Evolutionary conservation across 2,888 invertebrate species (phyloP).

Genomic region (Dermolepida albohirtum): DNA sequence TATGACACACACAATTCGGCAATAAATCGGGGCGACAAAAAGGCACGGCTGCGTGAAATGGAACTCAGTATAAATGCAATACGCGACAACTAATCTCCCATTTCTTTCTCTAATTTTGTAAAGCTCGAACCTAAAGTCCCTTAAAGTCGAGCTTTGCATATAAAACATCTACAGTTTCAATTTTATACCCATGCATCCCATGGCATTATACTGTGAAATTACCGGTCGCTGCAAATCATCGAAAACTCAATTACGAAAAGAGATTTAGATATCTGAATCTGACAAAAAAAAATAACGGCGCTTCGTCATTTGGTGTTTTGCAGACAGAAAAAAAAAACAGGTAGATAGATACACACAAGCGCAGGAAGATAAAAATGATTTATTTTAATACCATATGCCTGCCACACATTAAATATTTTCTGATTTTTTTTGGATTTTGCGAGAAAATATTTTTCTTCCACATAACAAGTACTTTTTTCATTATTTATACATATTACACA

Average conservation of each 20-base stretch:
- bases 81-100: constrained; percentile 63
- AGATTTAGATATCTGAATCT: constrained; percentile 42
- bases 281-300: constrained; percentile 30
- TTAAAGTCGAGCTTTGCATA: constrained; percentile 63
- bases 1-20: constrained; percentile 54
- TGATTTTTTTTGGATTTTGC: too few species aligned
- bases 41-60: constrained; percentile 62
- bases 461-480: too few species aligned
- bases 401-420: background rate
- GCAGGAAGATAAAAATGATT: too few species aligned
- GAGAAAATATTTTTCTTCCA: too few species aligned
- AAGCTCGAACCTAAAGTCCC: constrained; percentile 58
- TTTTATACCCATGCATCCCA: constrained; percentile 51
- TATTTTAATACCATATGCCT: too few species aligned
- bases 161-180: constrained; percentile 62
- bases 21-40: constrained; percentile 60
- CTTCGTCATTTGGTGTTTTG: constrained; percentile 14
- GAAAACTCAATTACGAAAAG: constrained; percentile 44
- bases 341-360: too few species aligned
- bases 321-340: too few species aligned
- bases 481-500: too few species aligned
- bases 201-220: constrained; percentile 42
- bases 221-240: constrained; percentile 44
- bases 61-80: constrained; percentile 61
- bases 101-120: constrained; percentile 64